phyloP scores from a whole-genome alignment of 2,113 vertebrate genomes.

The Irena cyanogastra region DNA sequence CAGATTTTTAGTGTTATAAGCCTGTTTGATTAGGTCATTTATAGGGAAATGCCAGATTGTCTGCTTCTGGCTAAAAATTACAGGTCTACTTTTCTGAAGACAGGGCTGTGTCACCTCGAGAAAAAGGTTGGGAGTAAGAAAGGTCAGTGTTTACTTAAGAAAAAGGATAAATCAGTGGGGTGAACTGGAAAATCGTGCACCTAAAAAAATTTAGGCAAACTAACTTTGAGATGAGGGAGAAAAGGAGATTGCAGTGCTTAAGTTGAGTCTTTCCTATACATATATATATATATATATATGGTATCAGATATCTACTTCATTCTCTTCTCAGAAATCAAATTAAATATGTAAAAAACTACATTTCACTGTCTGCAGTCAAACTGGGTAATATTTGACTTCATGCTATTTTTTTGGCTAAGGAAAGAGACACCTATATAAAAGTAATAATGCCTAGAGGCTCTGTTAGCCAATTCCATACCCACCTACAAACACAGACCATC shows the following conservation, averaged over 20 bases:
- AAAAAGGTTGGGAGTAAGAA: not conserved
- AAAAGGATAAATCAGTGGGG: not conserved
- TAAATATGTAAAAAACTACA: not conserved
- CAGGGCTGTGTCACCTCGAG: not conserved
- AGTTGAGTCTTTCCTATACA: not conserved
- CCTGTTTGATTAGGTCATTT: not conserved
- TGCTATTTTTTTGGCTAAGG: not conserved
- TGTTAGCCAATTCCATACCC: not conserved
- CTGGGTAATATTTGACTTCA: not conserved
- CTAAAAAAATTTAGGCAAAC: not conserved
- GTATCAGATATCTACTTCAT: not conserved
- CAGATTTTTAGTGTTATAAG: not conserved
- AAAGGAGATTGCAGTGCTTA: not conserved
- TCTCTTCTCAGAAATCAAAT: not conserved
- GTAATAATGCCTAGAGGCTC: not conserved
- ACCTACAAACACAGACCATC: not conserved
- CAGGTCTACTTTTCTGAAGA: not conserved
- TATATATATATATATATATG: not conserved
- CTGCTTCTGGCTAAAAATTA: not conserved
- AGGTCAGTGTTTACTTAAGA: not conserved
- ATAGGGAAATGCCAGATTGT: not conserved
- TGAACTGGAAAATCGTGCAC: not conserved
- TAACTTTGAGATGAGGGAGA: not conserved
- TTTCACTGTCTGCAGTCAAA: not conserved
- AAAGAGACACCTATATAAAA: not conserved